Conservation (phyloP, 53 echinoderm and acorn worm species). For the Glandiceps talaboti region DNA sequence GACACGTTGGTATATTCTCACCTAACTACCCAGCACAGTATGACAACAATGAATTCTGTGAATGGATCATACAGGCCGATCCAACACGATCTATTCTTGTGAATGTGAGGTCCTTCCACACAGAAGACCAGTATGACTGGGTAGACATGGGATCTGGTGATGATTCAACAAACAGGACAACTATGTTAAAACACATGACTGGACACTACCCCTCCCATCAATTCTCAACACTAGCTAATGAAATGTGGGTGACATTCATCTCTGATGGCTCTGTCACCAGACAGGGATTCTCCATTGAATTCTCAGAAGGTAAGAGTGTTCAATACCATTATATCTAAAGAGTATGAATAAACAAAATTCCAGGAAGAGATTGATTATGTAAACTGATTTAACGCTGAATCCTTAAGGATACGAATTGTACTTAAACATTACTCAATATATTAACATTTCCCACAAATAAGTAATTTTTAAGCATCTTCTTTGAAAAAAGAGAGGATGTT, state of each 20-base stretch:
- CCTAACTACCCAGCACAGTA: background rate
- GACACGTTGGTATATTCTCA: background rate
- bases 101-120: background rate
- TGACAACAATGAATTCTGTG: background rate
- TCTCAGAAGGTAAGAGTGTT: constrained; percentile 26
- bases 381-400: no score
- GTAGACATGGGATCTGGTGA: constrained; percentile 47
- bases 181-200: constrained; percentile 19
- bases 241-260: constrained; percentile 52
- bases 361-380: no score
- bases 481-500: no score
- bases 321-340: no score
- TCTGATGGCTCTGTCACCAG: constrained; percentile 30
- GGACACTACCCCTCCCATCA: constrained; percentile 28
- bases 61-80: background rate
- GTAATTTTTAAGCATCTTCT: no score
- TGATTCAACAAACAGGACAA: constrained; percentile 19
- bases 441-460: no score
- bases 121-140: constrained; percentile 28
- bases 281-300: constrained; percentile 35
- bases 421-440: no score
- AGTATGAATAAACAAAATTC: no score
- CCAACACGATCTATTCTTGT: background rate
- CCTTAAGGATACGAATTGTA: no score
- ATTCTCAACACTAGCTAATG: constrained; percentile 32